Evolutionary conservation across 2,888 invertebrate species (phyloP), one percentile per base, ranked within the genome.

Genomic region (Achlya flavicornis): DNA sequence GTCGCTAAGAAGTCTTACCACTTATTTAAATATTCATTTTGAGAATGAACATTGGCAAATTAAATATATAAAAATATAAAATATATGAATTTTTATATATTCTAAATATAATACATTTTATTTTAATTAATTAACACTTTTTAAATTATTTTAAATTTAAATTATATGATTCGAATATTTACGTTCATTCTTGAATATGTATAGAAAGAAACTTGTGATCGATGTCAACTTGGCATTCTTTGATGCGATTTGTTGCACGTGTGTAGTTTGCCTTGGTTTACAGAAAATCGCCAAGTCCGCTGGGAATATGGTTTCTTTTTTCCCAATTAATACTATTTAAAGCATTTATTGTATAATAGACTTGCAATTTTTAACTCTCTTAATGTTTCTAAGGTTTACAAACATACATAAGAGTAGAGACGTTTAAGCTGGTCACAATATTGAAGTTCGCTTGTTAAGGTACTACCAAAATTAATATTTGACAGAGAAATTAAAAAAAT

Each of bases 301-400:
- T 69, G 79, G 86, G 80, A 80, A 76, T 74, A 65, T 74, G 83
- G 83, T 81, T 76, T n/a, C n/a, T n/a, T 73, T 75, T 80, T 53
- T 53, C 53, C 78, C 80, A 77, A 77, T 78, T 79, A 75, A 78
- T 78, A 77, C 77, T 75, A 69, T 77, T 70, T 10, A 80, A 80
- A 81, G 86, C 87, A 88, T 87, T 88, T 86, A 85, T 81, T 88
- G 82, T 87, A 77, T 82, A 82, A 70, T 19, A 10, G 53, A 19
- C 53, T 53, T 53, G 53, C 19, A 19, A 19, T 53, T 53, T 53
- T 19, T 53, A 19, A 53, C 12, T 60, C 68, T 53, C 62, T 59
- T 58, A 14, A 35, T 8, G 62, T 38, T 35, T 26, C 5, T 35
- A 35, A 6, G 35, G 35, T 35, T 33, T 5, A 33, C 5, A 5